A percentile compares a stretch with the other conserved stretches of the same genome.
Evolutionary conservation across 1,140 invertebrate species (phyloP).

Genomic region (Andrena cerasifolii): DNA sequence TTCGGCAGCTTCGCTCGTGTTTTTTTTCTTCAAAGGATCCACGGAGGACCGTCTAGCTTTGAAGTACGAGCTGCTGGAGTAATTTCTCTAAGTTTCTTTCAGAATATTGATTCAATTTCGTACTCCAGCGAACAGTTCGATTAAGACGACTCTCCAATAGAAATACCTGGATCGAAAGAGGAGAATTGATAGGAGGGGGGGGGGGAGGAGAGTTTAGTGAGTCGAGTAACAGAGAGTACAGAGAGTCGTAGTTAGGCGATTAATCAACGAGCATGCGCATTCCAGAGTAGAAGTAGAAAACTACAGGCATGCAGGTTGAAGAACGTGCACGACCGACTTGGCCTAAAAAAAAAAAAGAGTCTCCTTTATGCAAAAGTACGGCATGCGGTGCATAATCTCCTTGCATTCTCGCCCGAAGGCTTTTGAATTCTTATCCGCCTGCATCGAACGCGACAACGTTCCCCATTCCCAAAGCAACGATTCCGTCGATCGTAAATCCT

Average conservation of each 20-base stretch:
- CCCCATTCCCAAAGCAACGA: neutral
- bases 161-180: neutral
- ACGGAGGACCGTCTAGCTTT: too few species aligned
- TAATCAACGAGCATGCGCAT: slow-evolving; percentile 50
- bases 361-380: slow-evolving; percentile 54
- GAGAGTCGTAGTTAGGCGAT: slow-evolving; percentile 51
- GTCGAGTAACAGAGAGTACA: slow-evolving; percentile 63
- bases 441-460: neutral
- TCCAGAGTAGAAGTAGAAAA: slow-evolving; percentile 51
- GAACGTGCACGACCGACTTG: slow-evolving; percentile 33
- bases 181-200: neutral
- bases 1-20: too few species aligned
- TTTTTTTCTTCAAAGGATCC: too few species aligned
- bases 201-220: slow-evolving; percentile 49
- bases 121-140: neutral
- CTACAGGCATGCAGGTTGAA: slow-evolving; percentile 48
- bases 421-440: slow-evolving; percentile 23
- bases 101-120: too few species aligned
- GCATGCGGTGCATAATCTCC: slow-evolving; percentile 63
- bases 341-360: slow-evolving; percentile 22
- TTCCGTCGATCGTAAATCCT: neutral
- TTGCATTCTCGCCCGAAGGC: slow-evolving; percentile 45
- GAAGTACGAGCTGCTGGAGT: too few species aligned
- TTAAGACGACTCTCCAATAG: neutral
- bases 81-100: neutral